A percentile compares a stretch with the other conserved stretches of the same genome.
phyloP scores from a whole-genome alignment of 1,140 invertebrate species.

The Drosophila watanabei region DNA sequence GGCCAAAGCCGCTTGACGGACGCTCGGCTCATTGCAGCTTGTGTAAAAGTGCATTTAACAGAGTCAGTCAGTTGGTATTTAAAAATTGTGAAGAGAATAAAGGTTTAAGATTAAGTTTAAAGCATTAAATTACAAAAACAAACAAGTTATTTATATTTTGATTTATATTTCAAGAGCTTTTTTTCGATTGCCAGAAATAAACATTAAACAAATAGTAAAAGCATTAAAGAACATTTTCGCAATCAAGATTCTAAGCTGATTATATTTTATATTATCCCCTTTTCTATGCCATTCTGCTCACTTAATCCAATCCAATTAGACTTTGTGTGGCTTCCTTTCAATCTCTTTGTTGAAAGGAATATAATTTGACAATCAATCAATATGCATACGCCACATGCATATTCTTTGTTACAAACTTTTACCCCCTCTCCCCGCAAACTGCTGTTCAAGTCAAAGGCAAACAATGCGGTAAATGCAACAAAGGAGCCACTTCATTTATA shows the following conservation, averaged over 20 bases:
- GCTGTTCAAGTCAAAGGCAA: slow-evolving; percentile 49
- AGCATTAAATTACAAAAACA: neutral
- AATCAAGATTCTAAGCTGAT: slow-evolving; percentile 12
- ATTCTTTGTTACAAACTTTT: slow-evolving; percentile 32
- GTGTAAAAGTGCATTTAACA: slow-evolving; percentile 11
- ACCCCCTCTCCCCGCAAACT: slow-evolving; percentile 8
- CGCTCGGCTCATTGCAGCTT: neutral
- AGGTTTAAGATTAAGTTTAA: neutral
- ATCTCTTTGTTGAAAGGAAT: slow-evolving; percentile 10
- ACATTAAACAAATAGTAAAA: neutral
- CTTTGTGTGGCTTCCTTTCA: slow-evolving; percentile 31
- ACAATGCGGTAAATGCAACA: slow-evolving; percentile 74
- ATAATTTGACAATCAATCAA: slow-evolving; percentile 78
- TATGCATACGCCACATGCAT: slow-evolving; percentile 34
- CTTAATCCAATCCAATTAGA: slow-evolving; percentile 40
- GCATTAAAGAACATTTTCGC: neutral
- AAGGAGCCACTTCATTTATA: slow-evolving; percentile 71
- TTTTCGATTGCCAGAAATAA: no score
- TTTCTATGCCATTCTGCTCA: neutral
- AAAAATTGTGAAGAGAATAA: neutral
- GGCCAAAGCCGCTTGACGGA: neutral
- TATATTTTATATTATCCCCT: slow-evolving; percentile 9
- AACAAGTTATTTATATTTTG: neutral
- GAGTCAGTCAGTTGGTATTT: neutral
- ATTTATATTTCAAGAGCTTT: no score